Percentiles rank a stretch among this genome's conserved stretches.
These are phyloP conservation scores for Channa argus DNA, from an alignment of 2,113 vertebrate genomes.

Conservation along the genomic window DNA sequence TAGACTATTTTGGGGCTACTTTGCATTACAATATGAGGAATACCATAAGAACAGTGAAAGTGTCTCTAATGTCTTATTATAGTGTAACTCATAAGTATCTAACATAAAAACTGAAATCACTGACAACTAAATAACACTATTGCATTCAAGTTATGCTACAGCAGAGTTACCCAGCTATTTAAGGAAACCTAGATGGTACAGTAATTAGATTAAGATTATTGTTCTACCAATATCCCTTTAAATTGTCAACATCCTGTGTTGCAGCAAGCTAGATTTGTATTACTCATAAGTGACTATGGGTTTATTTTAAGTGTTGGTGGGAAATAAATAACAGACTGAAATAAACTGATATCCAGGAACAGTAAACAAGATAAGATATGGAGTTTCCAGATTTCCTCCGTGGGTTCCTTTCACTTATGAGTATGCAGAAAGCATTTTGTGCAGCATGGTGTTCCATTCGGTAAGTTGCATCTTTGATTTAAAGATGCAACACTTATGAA, in stretches of 20 bases:
- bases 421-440: constrained; percentile 29
- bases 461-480: constrained; percentile 21
- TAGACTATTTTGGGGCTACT: not conserved
- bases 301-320: constrained; percentile 24
- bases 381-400: constrained; percentile 23
- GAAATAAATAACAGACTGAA: constrained; percentile 41
- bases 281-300: not conserved
- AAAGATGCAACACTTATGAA: constrained; percentile 1
- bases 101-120: too few species aligned
- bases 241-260: not conserved
- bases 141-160: not conserved
- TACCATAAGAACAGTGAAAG: not conserved
- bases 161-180: not conserved
- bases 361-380: constrained; percentile 20
- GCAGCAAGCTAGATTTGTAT: not conserved
- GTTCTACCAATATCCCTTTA: not conserved
- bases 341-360: constrained; percentile 10
- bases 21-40: not conserved
- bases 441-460: constrained; percentile 5
- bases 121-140: too few species aligned
- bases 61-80: not conserved
- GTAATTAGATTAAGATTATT: not conserved
- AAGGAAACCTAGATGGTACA: constrained; percentile 22
- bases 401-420: constrained; percentile 4
- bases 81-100: not conserved